phyloP scores from a whole-genome alignment of 2,888 invertebrate genomes.

The Eupsilia transversa region DNA sequence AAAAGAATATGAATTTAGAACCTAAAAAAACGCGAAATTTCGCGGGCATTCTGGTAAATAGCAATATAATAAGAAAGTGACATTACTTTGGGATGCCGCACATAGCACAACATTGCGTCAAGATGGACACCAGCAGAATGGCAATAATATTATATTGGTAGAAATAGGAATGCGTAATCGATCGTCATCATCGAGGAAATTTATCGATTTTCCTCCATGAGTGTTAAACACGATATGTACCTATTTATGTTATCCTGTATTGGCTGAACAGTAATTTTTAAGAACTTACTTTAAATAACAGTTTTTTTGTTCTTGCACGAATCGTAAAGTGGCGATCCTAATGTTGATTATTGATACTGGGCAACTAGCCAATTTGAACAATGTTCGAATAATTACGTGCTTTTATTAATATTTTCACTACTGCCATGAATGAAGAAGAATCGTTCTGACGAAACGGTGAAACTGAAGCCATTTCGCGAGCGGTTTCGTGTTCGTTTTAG shows the following conservation, averaged over 20 bases:
- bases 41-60: too few species aligned
- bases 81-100: conserved; percentile 2
- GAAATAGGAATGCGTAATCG: conserved; percentile 33
- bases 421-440: neutral
- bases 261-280: neutral
- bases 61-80: conserved; percentile 39
- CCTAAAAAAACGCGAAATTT: too few species aligned
- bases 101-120: conserved; percentile 31
- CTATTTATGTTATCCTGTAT: too few species aligned
- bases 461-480: neutral
- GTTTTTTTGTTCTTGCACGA: neutral
- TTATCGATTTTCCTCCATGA: conserved; percentile 30
- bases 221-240: too few species aligned
- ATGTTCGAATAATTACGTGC: neutral
- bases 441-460: neutral
- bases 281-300: neutral
- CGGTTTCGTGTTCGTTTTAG: neutral
- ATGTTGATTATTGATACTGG: neutral
- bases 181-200: conserved; percentile 8
- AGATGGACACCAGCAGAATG: conserved; percentile 21
- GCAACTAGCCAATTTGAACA: neutral
- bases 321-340: neutral
- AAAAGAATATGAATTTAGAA: too few species aligned
- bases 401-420: neutral
- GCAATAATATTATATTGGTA: conserved; percentile 39